Base-by-base conservation (phyloP, 1,140 invertebrate genomes). In the Nephila pilipes region DNA sequence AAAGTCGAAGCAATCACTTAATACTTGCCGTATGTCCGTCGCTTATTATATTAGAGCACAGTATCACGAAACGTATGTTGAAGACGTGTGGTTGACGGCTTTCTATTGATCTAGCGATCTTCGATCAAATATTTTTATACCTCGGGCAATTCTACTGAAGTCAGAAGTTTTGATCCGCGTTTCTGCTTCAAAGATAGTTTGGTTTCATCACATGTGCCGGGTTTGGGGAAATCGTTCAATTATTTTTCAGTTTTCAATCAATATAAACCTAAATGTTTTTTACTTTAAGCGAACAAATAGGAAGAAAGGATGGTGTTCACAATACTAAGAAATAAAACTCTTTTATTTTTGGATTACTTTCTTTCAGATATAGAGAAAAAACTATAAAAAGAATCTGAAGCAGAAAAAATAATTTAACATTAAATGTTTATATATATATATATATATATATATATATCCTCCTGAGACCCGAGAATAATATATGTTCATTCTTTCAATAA, bases 1-100 rank as follows among this genome's bases (percentile, higher is more conserved):
- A 75, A 75, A 81, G 22, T 22, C 20, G 80, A 81, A 81, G 38
- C 83, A 85, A 85, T 85, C 83, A 60, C 83, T 85, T 85, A 85
- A 57, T 85, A 85, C 46, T 22, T 54, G 18, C 83, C n/a, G 83
- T 85, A 54, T 32, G n/a, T 60, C 25, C 57, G 54, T 32, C 54
- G 25, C 29, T 85, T 85, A 85, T 85, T 85, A 85, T 85, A 85
- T 85, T 60, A 85, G 83, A 29, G 32, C 6, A 38, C 83, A 36
- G 36, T 36, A 60, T 60, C 83, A 85, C 57, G 83, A 29, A 46
- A 38, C 20, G 80, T 75, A 81, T 81, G 80, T 55, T 46, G 80
- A 46, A 55, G 80, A 81, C 80, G 80, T 81, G 80, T 55, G 80
- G 46, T 75, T 75, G 69, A 75, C 69, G 69, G 25, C 25, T 75